phyloP scores from a whole-genome alignment of 1,140 invertebrate species.

The Solenopsis fugax region DNA sequence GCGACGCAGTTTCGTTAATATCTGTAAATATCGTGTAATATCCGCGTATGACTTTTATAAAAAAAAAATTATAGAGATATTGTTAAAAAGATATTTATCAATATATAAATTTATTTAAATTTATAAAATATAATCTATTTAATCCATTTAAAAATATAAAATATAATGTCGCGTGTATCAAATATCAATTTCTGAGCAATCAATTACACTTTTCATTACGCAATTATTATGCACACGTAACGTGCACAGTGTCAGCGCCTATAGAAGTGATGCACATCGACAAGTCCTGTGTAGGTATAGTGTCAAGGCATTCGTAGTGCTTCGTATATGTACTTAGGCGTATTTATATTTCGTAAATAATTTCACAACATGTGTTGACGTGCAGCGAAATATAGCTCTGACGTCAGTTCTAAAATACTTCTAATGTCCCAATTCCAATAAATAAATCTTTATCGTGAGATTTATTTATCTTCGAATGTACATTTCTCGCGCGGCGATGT shows the following conservation, averaged over 20 bases:
- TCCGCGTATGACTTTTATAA: neutral
- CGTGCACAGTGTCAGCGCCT: neutral
- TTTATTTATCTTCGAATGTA: neutral
- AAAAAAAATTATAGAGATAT: too few relatives aligned
- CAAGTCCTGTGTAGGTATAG: neutral
- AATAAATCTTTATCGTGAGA: slow-evolving; percentile 3
- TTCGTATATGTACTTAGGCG: neutral
- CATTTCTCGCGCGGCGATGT: neutral
- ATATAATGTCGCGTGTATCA: neutral
- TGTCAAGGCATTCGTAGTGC: neutral
- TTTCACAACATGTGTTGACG: neutral
- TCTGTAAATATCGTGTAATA: neutral
- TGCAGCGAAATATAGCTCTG: neutral
- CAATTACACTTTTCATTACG: neutral
- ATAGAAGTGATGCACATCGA: neutral
- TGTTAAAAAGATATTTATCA: neutral
- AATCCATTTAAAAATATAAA: neutral
- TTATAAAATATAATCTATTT: neutral
- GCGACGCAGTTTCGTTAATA: neutral
- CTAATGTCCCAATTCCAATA: neutral
- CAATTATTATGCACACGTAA: neutral
- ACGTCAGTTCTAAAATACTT: neutral
- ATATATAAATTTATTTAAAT: neutral
- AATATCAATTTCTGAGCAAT: neutral
- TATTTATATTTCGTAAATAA: neutral